Evolutionary conservation across 2,797 vertebrate species (phyloP).

Genomic region (Cyclura pinguis): DNA sequence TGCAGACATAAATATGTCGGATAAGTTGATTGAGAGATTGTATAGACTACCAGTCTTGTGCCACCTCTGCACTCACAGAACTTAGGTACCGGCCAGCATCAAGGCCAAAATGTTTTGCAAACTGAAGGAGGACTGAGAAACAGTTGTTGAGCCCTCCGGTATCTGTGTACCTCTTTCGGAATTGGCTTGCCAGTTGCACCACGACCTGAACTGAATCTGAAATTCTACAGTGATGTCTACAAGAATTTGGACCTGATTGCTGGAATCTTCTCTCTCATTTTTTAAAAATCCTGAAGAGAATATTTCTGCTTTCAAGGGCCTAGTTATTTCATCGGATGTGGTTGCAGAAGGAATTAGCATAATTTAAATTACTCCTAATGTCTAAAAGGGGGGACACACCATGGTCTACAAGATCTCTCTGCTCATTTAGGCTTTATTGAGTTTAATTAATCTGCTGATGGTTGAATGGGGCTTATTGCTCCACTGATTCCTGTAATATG

Average conservation of each 20-base stretch:
- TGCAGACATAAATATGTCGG: slow-evolving; percentile 26
- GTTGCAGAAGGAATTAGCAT: too few species aligned
- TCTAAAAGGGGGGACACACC: too few species aligned
- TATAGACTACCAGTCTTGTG: neutral
- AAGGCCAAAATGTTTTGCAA: slow-evolving; percentile 17
- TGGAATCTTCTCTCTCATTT: neutral
- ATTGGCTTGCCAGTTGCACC: neutral
- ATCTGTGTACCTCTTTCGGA: neutral
- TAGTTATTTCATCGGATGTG: too few species aligned
- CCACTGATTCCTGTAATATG: too few species aligned
- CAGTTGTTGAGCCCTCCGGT: neutral
- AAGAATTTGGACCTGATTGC: neutral
- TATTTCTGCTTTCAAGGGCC: neutral
- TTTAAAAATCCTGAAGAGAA: neutral
- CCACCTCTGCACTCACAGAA: neutral
- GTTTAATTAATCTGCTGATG: too few species aligned
- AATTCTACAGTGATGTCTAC: neutral
- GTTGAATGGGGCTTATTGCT: too few species aligned
- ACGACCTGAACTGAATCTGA: neutral
- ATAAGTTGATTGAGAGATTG: neutral
- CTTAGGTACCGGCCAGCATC: neutral
- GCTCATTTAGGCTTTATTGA: too few species aligned
- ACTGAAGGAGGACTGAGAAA: neutral
- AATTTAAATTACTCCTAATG: too few species aligned
- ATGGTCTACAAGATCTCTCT: too few species aligned